Evolutionary conservation across 2,888 invertebrate genomes (phyloP).

Genomic region (Labia minor): DNA sequence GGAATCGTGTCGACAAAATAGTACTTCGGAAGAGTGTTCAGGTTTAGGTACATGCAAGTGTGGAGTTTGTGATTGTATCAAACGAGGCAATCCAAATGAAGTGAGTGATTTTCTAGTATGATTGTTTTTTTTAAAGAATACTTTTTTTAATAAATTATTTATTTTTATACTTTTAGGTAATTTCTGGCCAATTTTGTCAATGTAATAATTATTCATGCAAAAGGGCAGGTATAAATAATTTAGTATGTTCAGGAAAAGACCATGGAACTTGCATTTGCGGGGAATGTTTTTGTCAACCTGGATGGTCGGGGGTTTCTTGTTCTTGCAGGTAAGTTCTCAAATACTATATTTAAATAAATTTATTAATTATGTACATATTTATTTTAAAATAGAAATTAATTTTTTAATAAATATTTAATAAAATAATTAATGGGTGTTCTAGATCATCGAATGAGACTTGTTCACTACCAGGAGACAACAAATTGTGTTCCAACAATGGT

Average conservation of each 20-base stretch:
- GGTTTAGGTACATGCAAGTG: slow-evolving; percentile 56
- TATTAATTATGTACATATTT: too few species aligned
- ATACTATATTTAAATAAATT: too few species aligned
- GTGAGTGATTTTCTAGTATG: slow-evolving; percentile 29
- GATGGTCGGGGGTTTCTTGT: not conserved
- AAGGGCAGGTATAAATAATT: not conserved
- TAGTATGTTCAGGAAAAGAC: not conserved
- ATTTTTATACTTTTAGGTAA: not conserved
- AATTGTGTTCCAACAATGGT: not conserved
- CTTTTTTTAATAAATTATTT: not conserved
- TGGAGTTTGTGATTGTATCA: slow-evolving; percentile 44
- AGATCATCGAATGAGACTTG: not conserved
- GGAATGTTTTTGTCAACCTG: not conserved
- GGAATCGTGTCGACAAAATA: slow-evolving; percentile 32
- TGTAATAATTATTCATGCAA: not conserved
- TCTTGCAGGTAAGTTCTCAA: not conserved
- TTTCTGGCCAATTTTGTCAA: not conserved
- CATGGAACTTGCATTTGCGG: not conserved
- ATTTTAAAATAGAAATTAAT: too few species aligned
- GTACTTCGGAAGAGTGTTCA: slow-evolving; percentile 41
- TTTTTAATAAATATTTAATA: too few species aligned
- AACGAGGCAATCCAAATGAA: slow-evolving; percentile 36
- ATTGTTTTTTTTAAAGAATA: not conserved
- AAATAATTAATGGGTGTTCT: too few species aligned
- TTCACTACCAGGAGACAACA: not conserved